phyloP scores from a whole-genome alignment of 2,888 invertebrate genomes.

The Cataglyphis cursor region DNA sequence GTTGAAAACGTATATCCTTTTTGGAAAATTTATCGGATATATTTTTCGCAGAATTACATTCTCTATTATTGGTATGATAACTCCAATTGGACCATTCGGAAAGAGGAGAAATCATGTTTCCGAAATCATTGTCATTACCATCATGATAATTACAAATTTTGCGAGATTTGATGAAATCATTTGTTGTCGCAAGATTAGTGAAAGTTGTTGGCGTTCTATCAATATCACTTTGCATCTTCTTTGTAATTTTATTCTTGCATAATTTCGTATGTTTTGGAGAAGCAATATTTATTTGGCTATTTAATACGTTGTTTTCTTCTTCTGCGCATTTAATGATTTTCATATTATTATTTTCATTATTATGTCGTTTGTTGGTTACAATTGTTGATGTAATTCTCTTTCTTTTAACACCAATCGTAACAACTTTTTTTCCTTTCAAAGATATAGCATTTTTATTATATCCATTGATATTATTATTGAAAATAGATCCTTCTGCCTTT shows the following conservation, averaged over 20 bases:
- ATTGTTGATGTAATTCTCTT: slow-evolving; percentile 1
- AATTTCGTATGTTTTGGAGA: background rate
- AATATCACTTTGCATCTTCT: background rate
- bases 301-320: background rate
- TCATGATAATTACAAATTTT: background rate
- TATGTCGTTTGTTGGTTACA: background rate
- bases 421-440: background rate
- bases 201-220: background rate
- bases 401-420: background rate
- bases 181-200: background rate
- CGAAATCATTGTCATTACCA: background rate
- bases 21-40: background rate
- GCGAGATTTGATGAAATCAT: background rate
- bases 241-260: background rate
- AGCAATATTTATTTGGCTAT: background rate
- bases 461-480: background rate
- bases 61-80: slow-evolving; percentile 60
- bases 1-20: background rate
- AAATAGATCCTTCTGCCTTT: slow-evolving; percentile 6
- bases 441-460: slow-evolving; percentile 1
- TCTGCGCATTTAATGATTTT: background rate
- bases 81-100: slow-evolving; percentile 83
- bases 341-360: background rate
- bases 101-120: slow-evolving; percentile 21
- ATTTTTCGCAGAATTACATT: background rate